Base-by-base conservation (phyloP, 1,140 invertebrate species). In the Araneus ventricosus region DNA sequence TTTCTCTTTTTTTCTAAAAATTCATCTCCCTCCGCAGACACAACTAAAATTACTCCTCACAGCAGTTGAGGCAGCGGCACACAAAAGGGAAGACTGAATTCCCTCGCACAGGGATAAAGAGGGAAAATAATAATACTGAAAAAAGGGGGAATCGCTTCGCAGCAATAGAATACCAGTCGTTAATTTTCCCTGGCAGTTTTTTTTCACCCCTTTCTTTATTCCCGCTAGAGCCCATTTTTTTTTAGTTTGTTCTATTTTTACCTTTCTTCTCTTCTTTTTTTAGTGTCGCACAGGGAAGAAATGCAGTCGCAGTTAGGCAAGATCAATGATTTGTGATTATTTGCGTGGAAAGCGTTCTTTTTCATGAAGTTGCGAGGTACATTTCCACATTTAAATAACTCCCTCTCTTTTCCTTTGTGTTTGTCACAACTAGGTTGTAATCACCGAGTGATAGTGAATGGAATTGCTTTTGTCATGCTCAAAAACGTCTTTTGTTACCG, bases 301-400 rank as follows among this genome's bases (percentile, higher is more conserved):
- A 14, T 17, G 45, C 59, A 63, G 59, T 63, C 6, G 6, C 59
- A 63, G 6, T 63, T 63, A 24, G 20, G 59, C 24, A 5, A n/a
- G 59, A 63, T n/a, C 86, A 27, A n/a, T 70, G 86, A 87, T 87
- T 87, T 87, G 52, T 87, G 84, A 88, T 88, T 70, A 88, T 37
- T 70, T 37, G 22, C 10, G 57, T 52, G 45, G 17, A 52, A 52
- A 17, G 14, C 45, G 17, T 17, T 52, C 45, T 52, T 52, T 52
- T 52, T 52, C 17, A 52, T 52, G 10, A 45, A 14, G 45, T 14
- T 14, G 10, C 14, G 45, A 52, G 45, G 45, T 17, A 52, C 45
- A 52, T 45, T 45, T 45, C 10, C 41, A 45, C 41, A 8, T 52
- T 52, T 52, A 52, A 52, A 17, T 17, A 52, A 52, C 45, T 52